Percentiles rank a stretch among this genome's conserved stretches.
Evolutionary conservation across 1,140 invertebrate species (phyloP).

Genomic region (Bombyx mori): ASM3026992v2 NC_085131.1:4012001-4012500

Average conservation of each 20-base stretch:
- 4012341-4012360: no score
- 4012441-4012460: no score
- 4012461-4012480: no score
- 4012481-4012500: no score
- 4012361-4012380: no score
- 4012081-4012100: conserved; percentile 52
- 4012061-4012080: conserved; percentile 52
- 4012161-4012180: conserved; percentile 14
- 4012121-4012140: conserved; percentile 53
- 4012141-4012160: conserved; percentile 28
- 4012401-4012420: no score
- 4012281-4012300: conserved; percentile 48
- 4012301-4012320: conserved; percentile 42
- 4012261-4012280: neutral
- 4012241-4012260: no score
- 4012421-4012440: no score
- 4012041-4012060: conserved; percentile 46
- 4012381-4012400: no score
- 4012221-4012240: no score
- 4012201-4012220: no score
- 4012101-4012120: conserved; percentile 53
- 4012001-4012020: conserved; percentile 37
- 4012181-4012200: no score
- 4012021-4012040: conserved; percentile 67
- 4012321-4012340: conserved; percentile 1